Evolutionary conservation across 2,113 vertebrate species (phyloP).

Genomic region (Tretioscincus oriximinensis): DNA sequence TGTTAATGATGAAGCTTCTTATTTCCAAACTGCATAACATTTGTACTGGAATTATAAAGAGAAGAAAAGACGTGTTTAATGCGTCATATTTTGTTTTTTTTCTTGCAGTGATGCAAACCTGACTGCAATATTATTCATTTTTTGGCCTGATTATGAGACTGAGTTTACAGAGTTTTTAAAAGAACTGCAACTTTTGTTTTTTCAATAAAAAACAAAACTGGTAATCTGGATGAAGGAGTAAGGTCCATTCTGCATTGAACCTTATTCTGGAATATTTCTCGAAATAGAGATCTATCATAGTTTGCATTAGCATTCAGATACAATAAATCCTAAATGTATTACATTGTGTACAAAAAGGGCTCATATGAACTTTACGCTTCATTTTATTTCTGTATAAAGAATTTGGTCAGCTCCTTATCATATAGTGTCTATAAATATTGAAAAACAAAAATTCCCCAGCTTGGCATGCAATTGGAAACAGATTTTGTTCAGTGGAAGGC

Average conservation of each 20-base stretch:
- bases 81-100: neutral
- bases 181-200: too few species aligned
- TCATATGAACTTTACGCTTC: neutral
- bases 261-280: too few species aligned
- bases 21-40: neutral
- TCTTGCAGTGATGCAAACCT: neutral
- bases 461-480: neutral
- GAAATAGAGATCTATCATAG: too few species aligned
- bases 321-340: too few species aligned
- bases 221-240: too few species aligned
- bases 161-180: too few species aligned
- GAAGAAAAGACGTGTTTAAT: neutral
- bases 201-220: too few species aligned
- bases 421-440: neutral
- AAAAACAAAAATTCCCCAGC: neutral
- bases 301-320: too few species aligned
- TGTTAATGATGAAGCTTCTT: neutral
- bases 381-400: accelerated
- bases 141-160: neutral
- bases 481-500: too few species aligned
- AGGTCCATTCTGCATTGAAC: too few species aligned
- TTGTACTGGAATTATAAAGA: neutral
- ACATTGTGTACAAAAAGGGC: too few species aligned
- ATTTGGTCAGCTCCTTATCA: neutral
- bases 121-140: neutral